Percentiles rank a stretch among this genome's conserved stretches.
Conservation (phyloP, 2,888 invertebrate genomes). For the Pollenia angustigena region DNA sequence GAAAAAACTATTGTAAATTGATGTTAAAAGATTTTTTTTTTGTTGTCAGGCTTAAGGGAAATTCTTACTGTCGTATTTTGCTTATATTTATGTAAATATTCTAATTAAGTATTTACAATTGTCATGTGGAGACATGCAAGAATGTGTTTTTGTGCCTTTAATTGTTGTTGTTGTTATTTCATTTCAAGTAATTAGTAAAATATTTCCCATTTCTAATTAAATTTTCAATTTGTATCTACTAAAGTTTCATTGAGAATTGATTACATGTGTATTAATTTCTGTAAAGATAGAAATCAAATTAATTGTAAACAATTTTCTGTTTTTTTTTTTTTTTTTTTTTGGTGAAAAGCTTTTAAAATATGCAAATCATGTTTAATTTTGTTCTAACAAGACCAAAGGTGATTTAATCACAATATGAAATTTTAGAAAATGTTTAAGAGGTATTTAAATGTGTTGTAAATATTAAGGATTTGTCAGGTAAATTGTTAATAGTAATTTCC, state of each 20-base stretch:
- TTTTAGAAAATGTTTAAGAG: constrained; percentile 1
- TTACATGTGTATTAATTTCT: not conserved
- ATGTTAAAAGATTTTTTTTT: not conserved
- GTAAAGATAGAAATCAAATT: constrained; percentile 34
- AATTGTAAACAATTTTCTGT: constrained; percentile 1
- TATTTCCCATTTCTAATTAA: constrained; percentile 40
- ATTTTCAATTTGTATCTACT: constrained; percentile 1
- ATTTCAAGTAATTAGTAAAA: constrained; percentile 55
- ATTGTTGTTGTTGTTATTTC: constrained; percentile 19
- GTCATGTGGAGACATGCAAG: constrained; percentile 27
- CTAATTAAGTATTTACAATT: constrained; percentile 25
- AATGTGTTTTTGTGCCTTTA: not conserved
- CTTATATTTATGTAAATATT: constrained; percentile 23
- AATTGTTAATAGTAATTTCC: not conserved
- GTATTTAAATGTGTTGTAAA: not conserved
- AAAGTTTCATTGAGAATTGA: not conserved
- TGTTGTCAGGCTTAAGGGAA: constrained; percentile 23
- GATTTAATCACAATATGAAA: constrained; percentile 13
- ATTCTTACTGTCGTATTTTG: constrained; percentile 7
- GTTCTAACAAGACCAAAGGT: constrained; percentile 30
- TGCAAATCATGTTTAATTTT: constrained; percentile 23
- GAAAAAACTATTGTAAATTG: not conserved
- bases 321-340: not conserved
- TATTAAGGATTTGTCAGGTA: not conserved
- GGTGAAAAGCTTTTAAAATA: constrained; percentile 4